Percentiles rank a stretch among this genome's conserved stretches.
Evolutionary conservation across 1,140 invertebrate species (phyloP).

Genomic region (Rhynchophorus ferrugineus): DNA sequence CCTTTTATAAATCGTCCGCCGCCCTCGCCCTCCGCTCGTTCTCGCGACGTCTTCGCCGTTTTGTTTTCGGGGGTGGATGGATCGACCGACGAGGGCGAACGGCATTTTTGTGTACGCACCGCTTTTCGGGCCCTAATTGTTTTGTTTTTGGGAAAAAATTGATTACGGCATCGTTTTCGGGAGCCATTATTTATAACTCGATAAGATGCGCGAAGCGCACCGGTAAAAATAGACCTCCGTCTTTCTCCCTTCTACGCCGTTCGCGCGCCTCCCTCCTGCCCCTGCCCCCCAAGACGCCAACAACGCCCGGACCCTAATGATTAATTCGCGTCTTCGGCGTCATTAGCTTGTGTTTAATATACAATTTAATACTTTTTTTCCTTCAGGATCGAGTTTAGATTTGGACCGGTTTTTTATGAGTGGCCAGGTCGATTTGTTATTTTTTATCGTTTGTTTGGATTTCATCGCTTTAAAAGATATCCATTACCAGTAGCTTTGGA

Average conservation of each 20-base stretch:
- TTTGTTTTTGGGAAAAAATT: neutral
- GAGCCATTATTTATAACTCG: neutral
- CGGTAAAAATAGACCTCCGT: neutral
- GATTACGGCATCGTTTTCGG: neutral
- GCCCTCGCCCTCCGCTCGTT: slow-evolving; percentile 10
- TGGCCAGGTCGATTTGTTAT: too few species aligned
- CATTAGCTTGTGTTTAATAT: too few species aligned
- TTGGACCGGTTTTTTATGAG: too few species aligned
- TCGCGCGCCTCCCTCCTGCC: too few species aligned
- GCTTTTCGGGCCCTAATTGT: neutral
- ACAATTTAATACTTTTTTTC: too few species aligned
- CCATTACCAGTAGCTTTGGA: too few species aligned
- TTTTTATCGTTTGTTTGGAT: too few species aligned
- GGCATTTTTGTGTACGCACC: neutral
- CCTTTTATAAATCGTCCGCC: slow-evolving; percentile 32
- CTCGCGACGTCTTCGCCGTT: slow-evolving; percentile 35
- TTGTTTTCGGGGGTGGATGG: slow-evolving; percentile 23
- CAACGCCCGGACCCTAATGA: too few species aligned
- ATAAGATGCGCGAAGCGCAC: neutral
- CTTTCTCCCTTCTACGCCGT: neutral
- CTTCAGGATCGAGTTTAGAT: too few species aligned
- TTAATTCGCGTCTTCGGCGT: too few species aligned
- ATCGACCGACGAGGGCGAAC: neutral
- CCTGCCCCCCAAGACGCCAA: too few species aligned
- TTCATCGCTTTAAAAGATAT: too few species aligned